A percentile compares a stretch with the other conserved stretches of the same genome.
phyloP scores from a whole-genome alignment of 2,888 invertebrate genomes.

The Sinodicranocentrus sp. region DNA sequence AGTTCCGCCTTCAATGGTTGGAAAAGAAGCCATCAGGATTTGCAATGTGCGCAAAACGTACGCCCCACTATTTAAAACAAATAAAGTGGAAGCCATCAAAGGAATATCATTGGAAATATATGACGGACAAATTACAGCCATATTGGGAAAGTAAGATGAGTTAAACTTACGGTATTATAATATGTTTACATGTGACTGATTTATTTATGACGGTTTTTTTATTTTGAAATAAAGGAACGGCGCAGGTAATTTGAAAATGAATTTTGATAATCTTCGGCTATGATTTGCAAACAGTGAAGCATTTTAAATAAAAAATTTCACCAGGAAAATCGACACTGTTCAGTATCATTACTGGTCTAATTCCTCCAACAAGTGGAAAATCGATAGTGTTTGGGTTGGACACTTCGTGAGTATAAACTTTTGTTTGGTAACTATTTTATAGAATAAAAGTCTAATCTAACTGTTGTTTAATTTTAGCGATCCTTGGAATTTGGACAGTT shows the following conservation, averaged over 20 bases:
- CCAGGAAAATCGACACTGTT: constrained; percentile 93
- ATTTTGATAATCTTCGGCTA: neutral
- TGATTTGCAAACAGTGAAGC: too few relatives aligned
- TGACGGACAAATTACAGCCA: constrained; percentile 91
- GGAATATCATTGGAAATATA: constrained; percentile 85
- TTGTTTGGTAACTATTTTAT: neutral
- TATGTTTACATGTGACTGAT: too few relatives aligned
- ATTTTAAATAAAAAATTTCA: neutral
- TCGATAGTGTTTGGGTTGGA: constrained; percentile 88
- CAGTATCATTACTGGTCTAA: constrained; percentile 90
- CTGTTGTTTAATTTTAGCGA: constrained; percentile 80
- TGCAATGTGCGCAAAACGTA: constrained; percentile 87
- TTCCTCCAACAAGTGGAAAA: constrained; percentile 86
- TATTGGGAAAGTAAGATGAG: constrained; percentile 81
- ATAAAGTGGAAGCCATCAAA: constrained; percentile 86
- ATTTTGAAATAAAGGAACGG: constrained; percentile 45
- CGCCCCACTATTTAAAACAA: constrained; percentile 81
- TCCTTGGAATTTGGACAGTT: constrained; percentile 87
- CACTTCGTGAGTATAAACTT: constrained; percentile 81
- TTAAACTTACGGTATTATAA: too few relatives aligned
- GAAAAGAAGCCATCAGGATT: constrained; percentile 87
- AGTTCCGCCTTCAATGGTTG: constrained; percentile 85
- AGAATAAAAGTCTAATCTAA: neutral
- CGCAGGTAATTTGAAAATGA: constrained; percentile 32
- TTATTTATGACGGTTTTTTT: constrained; percentile 2